Evolutionary conservation across 2,888 invertebrate species (phyloP).

Genomic region (Cistogaster globosa): DNA sequence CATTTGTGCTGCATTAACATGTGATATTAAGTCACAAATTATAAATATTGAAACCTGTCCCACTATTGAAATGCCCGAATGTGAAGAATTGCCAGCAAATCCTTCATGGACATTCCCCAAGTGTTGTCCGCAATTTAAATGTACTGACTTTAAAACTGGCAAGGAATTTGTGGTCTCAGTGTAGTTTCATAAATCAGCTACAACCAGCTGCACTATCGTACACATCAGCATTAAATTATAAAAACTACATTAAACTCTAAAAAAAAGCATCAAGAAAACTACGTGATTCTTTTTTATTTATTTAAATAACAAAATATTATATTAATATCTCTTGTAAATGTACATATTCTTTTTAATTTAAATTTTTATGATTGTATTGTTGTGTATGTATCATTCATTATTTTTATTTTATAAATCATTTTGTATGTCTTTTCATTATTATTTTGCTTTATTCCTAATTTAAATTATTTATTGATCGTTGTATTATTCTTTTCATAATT

Average conservation of each 20-base stretch:
- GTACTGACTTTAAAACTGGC: constrained; percentile 81
- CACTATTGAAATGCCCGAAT: constrained; percentile 81
- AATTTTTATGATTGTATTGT: constrained; percentile 43
- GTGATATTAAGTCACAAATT: constrained; percentile 78
- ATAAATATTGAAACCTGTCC: constrained; percentile 83
- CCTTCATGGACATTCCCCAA: constrained; percentile 81
- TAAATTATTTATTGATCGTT: constrained; percentile 67
- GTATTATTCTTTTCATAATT: constrained; percentile 37
- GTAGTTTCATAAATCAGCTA: constrained; percentile 71
- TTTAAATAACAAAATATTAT: constrained; percentile 69
- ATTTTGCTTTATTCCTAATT: constrained; percentile 19
- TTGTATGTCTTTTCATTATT: constrained; percentile 16
- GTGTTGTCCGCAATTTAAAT: constrained; percentile 82
- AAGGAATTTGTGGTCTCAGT: constrained; percentile 79
- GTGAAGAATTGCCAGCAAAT: constrained; percentile 81
- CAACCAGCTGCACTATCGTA: constrained; percentile 66
- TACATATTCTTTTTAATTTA: constrained; percentile 17
- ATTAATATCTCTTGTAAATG: constrained; percentile 65
- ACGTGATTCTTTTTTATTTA: constrained; percentile 64
- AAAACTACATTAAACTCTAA: constrained; percentile 44
- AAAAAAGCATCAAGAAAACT: constrained; percentile 38
- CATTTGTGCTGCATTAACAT: constrained; percentile 82
- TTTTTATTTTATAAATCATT: constrained; percentile 33
- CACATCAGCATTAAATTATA: constrained; percentile 62
- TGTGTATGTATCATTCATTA: constrained; percentile 54